These are phyloP conservation scores for Merluccius polli DNA, from an alignment of 2,797 vertebrate species.

Conservation along the genomic window DNA sequence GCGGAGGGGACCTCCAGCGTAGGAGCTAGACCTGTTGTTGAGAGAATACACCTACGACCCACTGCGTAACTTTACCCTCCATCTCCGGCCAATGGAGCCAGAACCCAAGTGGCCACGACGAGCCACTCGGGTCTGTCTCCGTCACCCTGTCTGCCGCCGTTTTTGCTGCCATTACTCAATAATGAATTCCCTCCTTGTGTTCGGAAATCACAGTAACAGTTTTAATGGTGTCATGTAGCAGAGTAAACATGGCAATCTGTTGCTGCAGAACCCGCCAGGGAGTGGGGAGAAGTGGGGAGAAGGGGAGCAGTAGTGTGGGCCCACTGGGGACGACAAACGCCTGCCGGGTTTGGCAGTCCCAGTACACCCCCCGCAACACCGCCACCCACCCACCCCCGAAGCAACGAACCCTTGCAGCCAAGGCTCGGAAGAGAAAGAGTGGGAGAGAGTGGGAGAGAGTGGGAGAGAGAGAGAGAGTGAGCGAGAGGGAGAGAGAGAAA, in stretches of 20 bases:
- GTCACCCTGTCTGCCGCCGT: constrained; percentile 52
- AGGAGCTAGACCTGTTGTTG: constrained; percentile 62
- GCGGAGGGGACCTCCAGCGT: not conserved
- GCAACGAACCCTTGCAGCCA: constrained; percentile 41
- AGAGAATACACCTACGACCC: constrained; percentile 59
- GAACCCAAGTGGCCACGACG: constrained; percentile 17
- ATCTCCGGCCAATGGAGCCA: constrained; percentile 48
- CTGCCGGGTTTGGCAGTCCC: constrained; percentile 60
- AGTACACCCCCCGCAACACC: constrained; percentile 63
- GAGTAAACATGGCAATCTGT: constrained; percentile 83
- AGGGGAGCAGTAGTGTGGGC: constrained; percentile 61
- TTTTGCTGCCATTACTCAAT: constrained; percentile 73
- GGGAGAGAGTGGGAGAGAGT: not conserved
- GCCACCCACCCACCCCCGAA: constrained; percentile 42
- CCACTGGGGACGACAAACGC: constrained; percentile 48
- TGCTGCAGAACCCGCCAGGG: constrained; percentile 75
- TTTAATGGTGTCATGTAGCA: constrained; percentile 78
- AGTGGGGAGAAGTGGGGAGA: constrained; percentile 16
- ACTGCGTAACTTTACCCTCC: constrained; percentile 71
- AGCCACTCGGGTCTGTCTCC: not conserved
- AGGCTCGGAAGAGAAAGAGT: constrained; percentile 58
- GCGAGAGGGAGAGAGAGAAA: not conserved
- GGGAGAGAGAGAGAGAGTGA: no score
- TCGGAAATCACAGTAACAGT: constrained; percentile 79
- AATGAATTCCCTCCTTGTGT: constrained; percentile 72